Evolutionary conservation across 2,888 invertebrate genomes (phyloP).

Genomic region (Catocala nupta): DNA sequence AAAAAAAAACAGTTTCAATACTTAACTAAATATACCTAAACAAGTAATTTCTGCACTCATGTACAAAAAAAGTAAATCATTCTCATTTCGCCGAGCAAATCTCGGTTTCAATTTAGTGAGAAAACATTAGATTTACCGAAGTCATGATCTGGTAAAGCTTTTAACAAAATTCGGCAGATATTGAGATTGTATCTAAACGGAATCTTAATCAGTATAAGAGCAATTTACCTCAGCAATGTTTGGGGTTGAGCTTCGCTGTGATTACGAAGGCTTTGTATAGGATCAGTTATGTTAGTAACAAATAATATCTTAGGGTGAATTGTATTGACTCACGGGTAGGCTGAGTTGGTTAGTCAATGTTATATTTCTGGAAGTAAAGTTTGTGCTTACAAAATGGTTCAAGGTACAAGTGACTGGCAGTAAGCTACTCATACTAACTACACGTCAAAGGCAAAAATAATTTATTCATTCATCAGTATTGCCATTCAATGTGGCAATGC

Average conservation of each 20-base stretch:
- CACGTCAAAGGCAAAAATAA: no score
- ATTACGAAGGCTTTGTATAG: neutral
- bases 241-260: conserved; percentile 13
- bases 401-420: no score
- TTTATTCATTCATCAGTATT: no score
- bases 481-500: no score
- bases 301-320: neutral
- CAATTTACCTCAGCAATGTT: conserved; percentile 34
- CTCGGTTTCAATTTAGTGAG: conserved; percentile 9
- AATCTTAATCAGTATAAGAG: conserved; percentile 39
- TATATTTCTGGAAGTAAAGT: no score
- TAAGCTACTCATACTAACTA: no score
- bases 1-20: no score
- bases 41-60: neutral
- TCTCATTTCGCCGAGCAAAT: conserved; percentile 1
- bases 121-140: conserved; percentile 13
- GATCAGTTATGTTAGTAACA: neutral
- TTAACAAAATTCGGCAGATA: conserved; percentile 34
- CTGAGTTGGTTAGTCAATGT: no score
- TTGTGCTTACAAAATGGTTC: no score
- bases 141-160: conserved; percentile 10
- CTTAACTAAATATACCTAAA: no score
- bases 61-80: no score
- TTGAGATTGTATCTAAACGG: conserved; percentile 18
- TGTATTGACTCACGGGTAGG: no score